These are phyloP conservation scores for Ciconia boyciana DNA, from an alignment of 2,113 vertebrate genomes.

Conservation along the genomic window DNA sequence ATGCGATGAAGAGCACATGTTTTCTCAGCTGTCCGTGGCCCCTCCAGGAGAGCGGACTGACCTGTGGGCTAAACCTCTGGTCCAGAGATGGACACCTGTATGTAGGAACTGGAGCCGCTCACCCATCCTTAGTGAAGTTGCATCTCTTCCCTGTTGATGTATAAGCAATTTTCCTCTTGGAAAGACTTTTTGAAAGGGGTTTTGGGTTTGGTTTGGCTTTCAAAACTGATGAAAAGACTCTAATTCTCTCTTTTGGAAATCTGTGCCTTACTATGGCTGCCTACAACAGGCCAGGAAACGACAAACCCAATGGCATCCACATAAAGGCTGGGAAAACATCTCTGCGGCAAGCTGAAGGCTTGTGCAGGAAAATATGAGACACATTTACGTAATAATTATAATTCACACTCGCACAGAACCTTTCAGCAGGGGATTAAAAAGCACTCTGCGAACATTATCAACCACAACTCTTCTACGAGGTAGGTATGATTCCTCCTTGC, in stretches of 20 bases:
- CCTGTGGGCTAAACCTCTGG: neutral
- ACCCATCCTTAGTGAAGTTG: neutral
- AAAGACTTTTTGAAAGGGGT: neutral
- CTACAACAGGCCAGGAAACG: constrained; percentile 30
- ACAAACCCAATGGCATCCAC: constrained; percentile 47
- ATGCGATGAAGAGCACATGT: neutral
- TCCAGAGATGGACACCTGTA: neutral
- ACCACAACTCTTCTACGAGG: neutral
- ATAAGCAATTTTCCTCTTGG: neutral
- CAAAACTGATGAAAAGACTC: neutral
- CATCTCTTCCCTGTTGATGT: neutral
- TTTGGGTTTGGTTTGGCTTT: constrained; percentile 40
- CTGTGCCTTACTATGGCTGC: neutral
- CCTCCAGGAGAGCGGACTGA: neutral
- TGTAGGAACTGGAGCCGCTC: neutral
- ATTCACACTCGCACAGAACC: constrained; percentile 27
- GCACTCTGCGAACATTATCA: constrained; percentile 53
- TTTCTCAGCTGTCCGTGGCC: constrained; percentile 61
- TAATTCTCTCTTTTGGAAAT: constrained; percentile 1
- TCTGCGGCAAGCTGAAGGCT: constrained; percentile 16
- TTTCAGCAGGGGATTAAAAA: constrained; percentile 66
- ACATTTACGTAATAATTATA: constrained; percentile 54
- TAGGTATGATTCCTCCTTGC: neutral
- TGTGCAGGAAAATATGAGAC: constrained; percentile 48
- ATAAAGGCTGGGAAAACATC: constrained; percentile 53